Percentiles rank a stretch among this genome's conserved stretches.
Evolutionary conservation across 2,888 invertebrate genomes (phyloP).

Genomic region (Andrena bucephala): DNA sequence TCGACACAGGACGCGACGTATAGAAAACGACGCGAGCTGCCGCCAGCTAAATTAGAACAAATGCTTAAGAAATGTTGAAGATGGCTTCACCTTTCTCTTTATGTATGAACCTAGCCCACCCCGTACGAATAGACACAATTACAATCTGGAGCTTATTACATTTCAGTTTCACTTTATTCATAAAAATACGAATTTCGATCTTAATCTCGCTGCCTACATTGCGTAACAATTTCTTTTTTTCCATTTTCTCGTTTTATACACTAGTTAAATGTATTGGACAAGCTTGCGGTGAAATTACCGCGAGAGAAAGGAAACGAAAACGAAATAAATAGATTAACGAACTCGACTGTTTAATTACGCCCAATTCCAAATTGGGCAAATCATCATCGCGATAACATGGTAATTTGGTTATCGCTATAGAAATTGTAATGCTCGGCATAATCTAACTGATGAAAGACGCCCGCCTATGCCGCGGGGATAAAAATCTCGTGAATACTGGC

Average conservation of each 20-base stretch:
- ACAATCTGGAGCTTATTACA: constrained; percentile 26
- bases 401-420: constrained; percentile 16
- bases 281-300: constrained; percentile 31
- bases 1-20: background rate
- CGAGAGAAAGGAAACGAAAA: constrained; percentile 45
- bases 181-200: constrained; percentile 82
- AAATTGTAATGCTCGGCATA: constrained; percentile 42
- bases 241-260: constrained; percentile 54
- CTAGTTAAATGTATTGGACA: constrained; percentile 64
- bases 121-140: constrained; percentile 1
- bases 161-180: constrained; percentile 79
- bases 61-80: background rate
- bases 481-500: constrained; percentile 51
- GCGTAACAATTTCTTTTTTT: constrained; percentile 74
- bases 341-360: constrained; percentile 38
- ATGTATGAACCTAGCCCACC: background rate
- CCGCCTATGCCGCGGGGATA: constrained; percentile 18
- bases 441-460: constrained; percentile 43
- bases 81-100: background rate
- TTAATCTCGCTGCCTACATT: constrained; percentile 75
- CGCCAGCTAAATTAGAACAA: background rate
- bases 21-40: background rate
- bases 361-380: constrained; percentile 35
- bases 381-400: constrained; percentile 26
- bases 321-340: constrained; percentile 63